These are phyloP conservation scores for Andrena hattorfiana DNA, from an alignment of 2,888 invertebrate genomes.

Conservation along the genomic window DNA sequence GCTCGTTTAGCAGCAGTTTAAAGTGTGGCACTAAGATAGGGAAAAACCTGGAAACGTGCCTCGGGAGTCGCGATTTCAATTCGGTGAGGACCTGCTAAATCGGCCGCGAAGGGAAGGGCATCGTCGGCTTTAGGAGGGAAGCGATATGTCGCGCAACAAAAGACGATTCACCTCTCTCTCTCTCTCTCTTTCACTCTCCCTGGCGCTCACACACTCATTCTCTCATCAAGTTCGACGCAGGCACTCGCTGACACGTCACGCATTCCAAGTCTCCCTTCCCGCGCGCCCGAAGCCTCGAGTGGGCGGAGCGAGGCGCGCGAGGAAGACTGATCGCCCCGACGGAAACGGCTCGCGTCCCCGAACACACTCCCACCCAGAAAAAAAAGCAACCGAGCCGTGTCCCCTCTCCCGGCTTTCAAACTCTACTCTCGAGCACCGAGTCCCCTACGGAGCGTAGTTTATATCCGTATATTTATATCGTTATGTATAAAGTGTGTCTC, in stretches of 20 bases:
- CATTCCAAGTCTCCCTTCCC: neutral
- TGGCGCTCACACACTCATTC: too few species aligned
- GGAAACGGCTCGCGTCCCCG: neutral
- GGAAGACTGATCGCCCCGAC: neutral
- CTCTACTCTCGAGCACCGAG: conserved; percentile 28
- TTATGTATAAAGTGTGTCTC: conserved; percentile 54
- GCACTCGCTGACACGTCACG: neutral
- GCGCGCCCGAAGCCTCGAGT: neutral
- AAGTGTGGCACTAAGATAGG: conserved; percentile 62
- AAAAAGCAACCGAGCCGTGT: conserved; percentile 20
- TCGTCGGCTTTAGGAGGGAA: conserved; percentile 23
- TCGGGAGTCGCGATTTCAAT: conserved; percentile 11
- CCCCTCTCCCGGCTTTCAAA: neutral
- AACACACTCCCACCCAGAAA: neutral
- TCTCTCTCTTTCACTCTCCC: neutral
- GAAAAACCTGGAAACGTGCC: conserved; percentile 44
- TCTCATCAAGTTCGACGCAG: neutral
- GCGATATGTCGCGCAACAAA: conserved; percentile 28
- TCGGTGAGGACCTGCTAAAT: neutral
- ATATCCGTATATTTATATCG: conserved; percentile 26
- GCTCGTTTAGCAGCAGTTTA: conserved; percentile 37
- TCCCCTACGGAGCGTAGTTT: conserved; percentile 23
- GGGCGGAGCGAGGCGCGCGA: too few species aligned
- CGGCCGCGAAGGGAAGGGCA: neutral
- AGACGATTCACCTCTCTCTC: conserved; percentile 12